phyloP scores from a whole-genome alignment of 2,797 vertebrate species.

The Lepilemur ruficaudatus region DNA sequence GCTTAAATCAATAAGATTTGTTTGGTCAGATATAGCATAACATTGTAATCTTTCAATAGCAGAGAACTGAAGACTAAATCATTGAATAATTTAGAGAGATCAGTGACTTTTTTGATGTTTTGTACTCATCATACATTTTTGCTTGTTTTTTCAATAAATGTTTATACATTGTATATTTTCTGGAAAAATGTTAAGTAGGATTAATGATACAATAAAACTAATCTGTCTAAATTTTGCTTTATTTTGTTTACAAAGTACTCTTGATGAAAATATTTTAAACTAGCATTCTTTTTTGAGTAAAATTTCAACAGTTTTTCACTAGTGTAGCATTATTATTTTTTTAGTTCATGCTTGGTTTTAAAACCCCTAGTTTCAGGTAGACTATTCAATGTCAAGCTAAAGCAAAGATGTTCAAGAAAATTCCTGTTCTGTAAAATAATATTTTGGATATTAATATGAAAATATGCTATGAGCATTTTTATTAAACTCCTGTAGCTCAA shows the following conservation, averaged over 20 bases:
- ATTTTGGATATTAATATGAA: conserved; percentile 45
- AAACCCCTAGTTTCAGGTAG: conserved; percentile 43
- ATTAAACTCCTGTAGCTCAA: conserved; percentile 1
- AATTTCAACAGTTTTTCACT: conserved; percentile 1
- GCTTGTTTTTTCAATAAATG: not conserved
- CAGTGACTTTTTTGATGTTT: not conserved
- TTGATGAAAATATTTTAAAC: not conserved
- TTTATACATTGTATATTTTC: not conserved
- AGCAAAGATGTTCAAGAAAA: conserved; percentile 3
- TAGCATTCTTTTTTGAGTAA: not conserved
- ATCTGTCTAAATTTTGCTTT: conserved; percentile 49
- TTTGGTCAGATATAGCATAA: not conserved
- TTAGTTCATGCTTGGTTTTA: not conserved
- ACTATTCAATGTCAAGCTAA: not conserved
- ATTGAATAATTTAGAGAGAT: not conserved
- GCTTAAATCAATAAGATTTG: not conserved
- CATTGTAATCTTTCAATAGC: not conserved
- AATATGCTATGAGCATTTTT: conserved; percentile 41
- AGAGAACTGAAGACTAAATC: not conserved
- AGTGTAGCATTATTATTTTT: not conserved
- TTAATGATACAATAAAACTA: conserved; percentile 5
- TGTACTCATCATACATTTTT: not conserved
- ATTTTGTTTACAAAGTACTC: conserved; percentile 36
- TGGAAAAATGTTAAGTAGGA: conserved; percentile 8
- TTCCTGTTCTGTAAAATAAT: not conserved